phyloP scores from a whole-genome alignment of 1,140 invertebrate genomes.

The Ladona fulva region DNA sequence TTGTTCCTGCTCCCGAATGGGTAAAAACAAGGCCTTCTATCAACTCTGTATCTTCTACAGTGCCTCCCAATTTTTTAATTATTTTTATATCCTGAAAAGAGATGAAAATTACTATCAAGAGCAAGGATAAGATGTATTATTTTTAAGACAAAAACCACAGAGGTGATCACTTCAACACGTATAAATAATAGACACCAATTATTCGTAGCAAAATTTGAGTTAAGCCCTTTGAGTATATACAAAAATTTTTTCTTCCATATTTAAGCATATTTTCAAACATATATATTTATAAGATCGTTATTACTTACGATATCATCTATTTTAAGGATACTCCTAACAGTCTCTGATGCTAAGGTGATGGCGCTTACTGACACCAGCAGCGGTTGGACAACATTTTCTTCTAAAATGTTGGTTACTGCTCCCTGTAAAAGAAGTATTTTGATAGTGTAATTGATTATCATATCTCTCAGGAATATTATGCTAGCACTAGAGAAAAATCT shows the following conservation, averaged over 20 bases:
- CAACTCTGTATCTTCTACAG: slow-evolving; percentile 95
- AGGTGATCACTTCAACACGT: no score
- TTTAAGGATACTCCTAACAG: slow-evolving; percentile 94
- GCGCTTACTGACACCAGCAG: slow-evolving; percentile 90
- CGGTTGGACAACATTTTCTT: slow-evolving; percentile 97
- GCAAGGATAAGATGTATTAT: slow-evolving; percentile 19
- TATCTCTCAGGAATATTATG: slow-evolving; percentile 12
- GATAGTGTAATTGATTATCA: neutral
- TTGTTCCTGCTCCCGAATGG: slow-evolving; percentile 78
- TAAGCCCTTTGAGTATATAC: no score
- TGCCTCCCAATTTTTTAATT: slow-evolving; percentile 91
- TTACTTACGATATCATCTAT: slow-evolving; percentile 93
- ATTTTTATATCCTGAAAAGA: slow-evolving; percentile 77
- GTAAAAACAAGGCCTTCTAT: slow-evolving; percentile 92
- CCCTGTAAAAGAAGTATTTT: slow-evolving; percentile 44
- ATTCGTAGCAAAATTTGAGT: no score
- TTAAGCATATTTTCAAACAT: no score
- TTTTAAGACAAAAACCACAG: no score
- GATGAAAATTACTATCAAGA: neutral
- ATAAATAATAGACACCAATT: no score
- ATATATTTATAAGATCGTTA: no score
- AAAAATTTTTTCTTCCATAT: no score
- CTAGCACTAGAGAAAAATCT: no score
- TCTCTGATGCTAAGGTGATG: slow-evolving; percentile 91
- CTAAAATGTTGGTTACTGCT: slow-evolving; percentile 89